phyloP scores from a whole-genome alignment of 2,888 invertebrate genomes.

The Unio pictorum region DNA sequence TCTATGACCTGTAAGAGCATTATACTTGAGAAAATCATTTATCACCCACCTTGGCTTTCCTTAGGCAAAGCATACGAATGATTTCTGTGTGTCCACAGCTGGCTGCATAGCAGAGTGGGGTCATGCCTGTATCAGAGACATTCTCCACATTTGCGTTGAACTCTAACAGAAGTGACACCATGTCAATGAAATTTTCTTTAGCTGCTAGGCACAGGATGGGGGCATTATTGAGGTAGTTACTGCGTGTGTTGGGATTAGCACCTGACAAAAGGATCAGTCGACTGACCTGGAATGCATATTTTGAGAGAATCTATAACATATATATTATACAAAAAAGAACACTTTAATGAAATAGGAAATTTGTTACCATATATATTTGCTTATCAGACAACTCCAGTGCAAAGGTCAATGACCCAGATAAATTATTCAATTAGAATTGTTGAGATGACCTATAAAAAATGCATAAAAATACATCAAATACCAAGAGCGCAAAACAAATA shows the following conservation, averaged over 20 bases:
- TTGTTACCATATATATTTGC: too few species aligned
- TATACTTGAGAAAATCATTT: too few species aligned
- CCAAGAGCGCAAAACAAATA: too few species aligned
- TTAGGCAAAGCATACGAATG: conserved; percentile 76
- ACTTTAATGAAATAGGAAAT: too few species aligned
- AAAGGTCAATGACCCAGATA: too few species aligned
- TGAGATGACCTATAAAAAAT: too few species aligned
- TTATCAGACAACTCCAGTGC: too few species aligned
- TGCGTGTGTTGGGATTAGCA: conserved; percentile 87
- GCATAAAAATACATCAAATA: too few species aligned
- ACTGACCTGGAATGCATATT: conserved; percentile 78
- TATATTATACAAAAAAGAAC: too few species aligned
- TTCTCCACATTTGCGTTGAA: conserved; percentile 92
- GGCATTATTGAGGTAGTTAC: conserved; percentile 76
- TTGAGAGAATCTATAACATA: too few species aligned
- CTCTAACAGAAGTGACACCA: conserved; percentile 91
- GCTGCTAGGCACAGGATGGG: conserved; percentile 91
- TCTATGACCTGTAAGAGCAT: too few species aligned
- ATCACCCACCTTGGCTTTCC: conserved; percentile 70
- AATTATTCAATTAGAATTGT: too few species aligned
- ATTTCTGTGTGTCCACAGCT: conserved; percentile 89
- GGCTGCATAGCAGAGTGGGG: conserved; percentile 89
- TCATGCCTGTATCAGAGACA: conserved; percentile 89
- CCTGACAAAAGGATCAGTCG: conserved; percentile 90
- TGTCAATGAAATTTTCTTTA: conserved; percentile 91